These are phyloP conservation scores for Gallinago media DNA, from an alignment of 2,113 vertebrate species.

Conservation along the genomic window DNA sequence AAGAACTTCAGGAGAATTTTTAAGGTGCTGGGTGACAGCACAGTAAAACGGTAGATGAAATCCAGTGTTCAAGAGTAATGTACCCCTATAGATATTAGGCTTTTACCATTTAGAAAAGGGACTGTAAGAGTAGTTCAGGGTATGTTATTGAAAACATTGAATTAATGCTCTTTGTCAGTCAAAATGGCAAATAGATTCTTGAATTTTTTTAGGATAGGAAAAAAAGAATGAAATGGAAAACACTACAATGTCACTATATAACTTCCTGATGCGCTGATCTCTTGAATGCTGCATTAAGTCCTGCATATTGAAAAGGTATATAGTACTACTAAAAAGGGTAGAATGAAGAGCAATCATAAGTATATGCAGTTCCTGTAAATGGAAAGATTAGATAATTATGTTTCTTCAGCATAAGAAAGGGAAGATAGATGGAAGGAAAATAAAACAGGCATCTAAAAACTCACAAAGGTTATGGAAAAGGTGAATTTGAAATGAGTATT, in stretches of 20 bases:
- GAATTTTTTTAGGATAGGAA: background rate
- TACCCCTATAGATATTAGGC: background rate
- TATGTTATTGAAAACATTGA: background rate
- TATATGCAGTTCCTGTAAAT: background rate
- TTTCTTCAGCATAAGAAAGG: background rate
- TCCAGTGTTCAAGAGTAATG: background rate
- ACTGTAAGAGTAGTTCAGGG: background rate
- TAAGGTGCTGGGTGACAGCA: background rate
- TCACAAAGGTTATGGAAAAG: background rate
- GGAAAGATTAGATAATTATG: background rate
- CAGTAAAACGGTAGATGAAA: background rate
- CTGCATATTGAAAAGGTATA: background rate
- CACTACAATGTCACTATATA: background rate
- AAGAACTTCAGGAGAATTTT: background rate
- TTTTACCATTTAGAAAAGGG: background rate
- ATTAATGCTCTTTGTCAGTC: background rate
- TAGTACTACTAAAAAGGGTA: background rate
- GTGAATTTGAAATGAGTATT: background rate
- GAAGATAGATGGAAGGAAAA: background rate
- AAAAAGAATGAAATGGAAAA: background rate
- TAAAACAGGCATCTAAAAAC: background rate
- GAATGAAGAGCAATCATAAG: background rate
- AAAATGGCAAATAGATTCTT: background rate
- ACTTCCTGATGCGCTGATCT: background rate
- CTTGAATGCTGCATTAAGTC: background rate